phyloP scores from a whole-genome alignment of 2,888 invertebrate genomes.

The Ochlodes sylvanus region DNA sequence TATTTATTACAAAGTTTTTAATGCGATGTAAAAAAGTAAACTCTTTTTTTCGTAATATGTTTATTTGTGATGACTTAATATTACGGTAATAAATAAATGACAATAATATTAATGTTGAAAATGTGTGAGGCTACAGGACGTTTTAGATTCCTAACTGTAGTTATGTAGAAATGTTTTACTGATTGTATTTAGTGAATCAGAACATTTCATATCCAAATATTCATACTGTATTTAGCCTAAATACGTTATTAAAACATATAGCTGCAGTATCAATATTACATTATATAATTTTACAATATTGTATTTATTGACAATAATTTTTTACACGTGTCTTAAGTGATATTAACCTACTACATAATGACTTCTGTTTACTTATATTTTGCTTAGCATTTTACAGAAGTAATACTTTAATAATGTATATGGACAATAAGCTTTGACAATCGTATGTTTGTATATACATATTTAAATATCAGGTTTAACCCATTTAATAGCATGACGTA shows the following conservation, averaged over 20 bases:
- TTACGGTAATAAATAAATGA: background rate
- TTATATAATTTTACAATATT: background rate
- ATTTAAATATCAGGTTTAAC: constrained; percentile 64
- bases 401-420: constrained; percentile 10
- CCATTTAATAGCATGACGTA: constrained; percentile 62
- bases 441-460: constrained; percentile 65
- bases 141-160: background rate
- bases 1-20: background rate
- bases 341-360: no score
- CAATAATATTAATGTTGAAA: constrained; percentile 3
- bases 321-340: background rate
- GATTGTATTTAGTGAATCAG: background rate
- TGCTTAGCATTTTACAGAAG: background rate
- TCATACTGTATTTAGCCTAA: background rate
- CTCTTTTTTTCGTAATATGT: background rate
- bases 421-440: constrained; percentile 74
- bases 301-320: background rate
- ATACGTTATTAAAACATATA: background rate
- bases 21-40: background rate
- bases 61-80: background rate
- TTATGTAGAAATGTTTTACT: constrained; percentile 3
- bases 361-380: background rate
- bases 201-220: constrained; percentile 2
- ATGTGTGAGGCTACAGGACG: background rate
- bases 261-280: background rate